Conservation (phyloP, 35 echinoderm and acorn worm species). For the Heliocidaris erythrogramma region DNA sequence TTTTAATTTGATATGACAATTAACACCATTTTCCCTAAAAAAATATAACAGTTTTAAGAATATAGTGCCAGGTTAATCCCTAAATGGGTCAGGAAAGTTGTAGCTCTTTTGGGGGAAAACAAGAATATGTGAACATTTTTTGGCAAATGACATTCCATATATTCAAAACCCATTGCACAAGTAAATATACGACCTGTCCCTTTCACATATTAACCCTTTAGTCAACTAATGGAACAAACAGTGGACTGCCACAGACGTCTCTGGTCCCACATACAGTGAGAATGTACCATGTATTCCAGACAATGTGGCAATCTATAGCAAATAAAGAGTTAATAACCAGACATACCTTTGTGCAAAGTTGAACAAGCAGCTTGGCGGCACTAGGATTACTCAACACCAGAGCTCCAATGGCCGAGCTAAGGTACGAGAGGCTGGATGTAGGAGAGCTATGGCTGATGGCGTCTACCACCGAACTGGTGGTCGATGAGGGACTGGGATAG, state of each 20-base stretch:
- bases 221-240: too few species aligned
- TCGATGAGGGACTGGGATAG: not conserved
- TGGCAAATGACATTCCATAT: too few species aligned
- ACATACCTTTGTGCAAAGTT: constrained; percentile 93
- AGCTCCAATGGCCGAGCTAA: constrained; percentile 92
- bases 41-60: not conserved
- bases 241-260: too few species aligned
- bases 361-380: constrained; percentile 89
- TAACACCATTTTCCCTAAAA: too few species aligned
- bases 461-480: not conserved
- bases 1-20: too few species aligned
- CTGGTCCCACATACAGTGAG: not conserved
- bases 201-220: too few species aligned
- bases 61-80: too few species aligned
- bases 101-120: too few species aligned
- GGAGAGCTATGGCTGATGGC: constrained; percentile 54
- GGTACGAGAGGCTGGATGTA: constrained; percentile 78
- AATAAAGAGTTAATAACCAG: not conserved
- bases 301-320: not conserved
- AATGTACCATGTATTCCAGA: not conserved
- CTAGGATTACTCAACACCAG: constrained; percentile 75
- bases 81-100: too few species aligned
- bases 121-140: too few species aligned
- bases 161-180: too few species aligned
- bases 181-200: too few species aligned